Evolutionary conservation across 1,140 invertebrate species (phyloP).

Genomic region (Globodera rostochiensis): DNA sequence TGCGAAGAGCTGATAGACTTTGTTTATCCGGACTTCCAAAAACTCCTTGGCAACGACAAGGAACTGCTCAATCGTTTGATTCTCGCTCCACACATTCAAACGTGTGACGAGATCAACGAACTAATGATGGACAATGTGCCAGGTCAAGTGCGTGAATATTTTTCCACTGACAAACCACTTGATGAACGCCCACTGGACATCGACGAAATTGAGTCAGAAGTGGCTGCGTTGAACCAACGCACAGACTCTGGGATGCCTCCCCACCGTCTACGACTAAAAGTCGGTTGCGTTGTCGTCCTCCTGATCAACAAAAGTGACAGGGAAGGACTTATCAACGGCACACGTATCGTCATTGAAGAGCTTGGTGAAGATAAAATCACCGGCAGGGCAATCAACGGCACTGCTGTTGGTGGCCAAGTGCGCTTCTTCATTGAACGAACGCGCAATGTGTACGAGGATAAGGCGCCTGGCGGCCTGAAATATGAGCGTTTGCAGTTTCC

Average conservation of each 20-base stretch:
- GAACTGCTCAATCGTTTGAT: neutral
- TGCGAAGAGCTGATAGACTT: neutral
- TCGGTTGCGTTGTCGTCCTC: conserved; percentile 18
- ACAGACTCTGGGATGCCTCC: neutral
- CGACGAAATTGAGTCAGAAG: neutral
- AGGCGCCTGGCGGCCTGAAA: neutral
- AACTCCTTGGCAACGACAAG: neutral
- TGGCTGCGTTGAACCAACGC: neutral
- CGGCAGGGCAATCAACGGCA: neutral
- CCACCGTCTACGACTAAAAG: conserved; percentile 17
- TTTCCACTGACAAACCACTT: neutral
- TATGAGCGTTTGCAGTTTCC: conserved; percentile 18
- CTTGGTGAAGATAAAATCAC: neutral
- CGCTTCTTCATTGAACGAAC: neutral
- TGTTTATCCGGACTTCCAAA: neutral
- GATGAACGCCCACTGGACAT: conserved; percentile 15
- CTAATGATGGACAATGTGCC: neutral
- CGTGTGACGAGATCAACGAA: neutral
- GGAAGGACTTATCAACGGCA: conserved; percentile 23
- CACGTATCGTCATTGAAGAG: conserved; percentile 20
- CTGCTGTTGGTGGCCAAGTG: neutral
- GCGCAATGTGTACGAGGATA: neutral
- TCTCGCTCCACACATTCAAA: neutral
- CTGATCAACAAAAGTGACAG: conserved; percentile 3
- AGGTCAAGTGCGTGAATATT: neutral